These are phyloP conservation scores for Parauchenoglanis ngamensis DNA, from an alignment of 2,797 vertebrate species.

Conservation along the genomic window DNA sequence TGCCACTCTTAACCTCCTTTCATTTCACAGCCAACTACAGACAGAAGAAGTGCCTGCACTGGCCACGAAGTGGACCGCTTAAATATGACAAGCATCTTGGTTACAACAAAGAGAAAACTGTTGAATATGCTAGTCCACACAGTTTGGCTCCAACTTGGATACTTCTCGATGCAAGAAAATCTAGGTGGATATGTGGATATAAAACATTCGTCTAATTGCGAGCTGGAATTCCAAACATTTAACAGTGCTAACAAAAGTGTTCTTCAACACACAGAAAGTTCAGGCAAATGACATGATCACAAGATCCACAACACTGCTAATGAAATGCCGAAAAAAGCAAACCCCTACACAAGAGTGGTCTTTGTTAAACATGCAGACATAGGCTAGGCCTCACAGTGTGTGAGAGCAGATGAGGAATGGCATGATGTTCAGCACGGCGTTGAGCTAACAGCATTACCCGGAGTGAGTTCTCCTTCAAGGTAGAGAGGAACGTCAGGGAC, in stretches of 20 bases:
- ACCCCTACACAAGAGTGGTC: conserved; percentile 30
- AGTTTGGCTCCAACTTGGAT: background rate
- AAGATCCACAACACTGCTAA: conserved; percentile 5
- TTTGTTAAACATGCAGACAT: conserved; percentile 33
- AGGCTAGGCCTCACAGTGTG: conserved; percentile 13
- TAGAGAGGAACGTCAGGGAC: conserved; percentile 3
- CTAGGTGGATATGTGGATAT: background rate
- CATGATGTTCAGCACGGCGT: conserved; percentile 22
- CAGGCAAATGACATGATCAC: conserved; percentile 25
- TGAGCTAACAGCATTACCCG: conserved; percentile 46
- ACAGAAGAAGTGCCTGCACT: conserved; percentile 4
- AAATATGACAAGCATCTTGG: background rate
- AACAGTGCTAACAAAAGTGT: background rate
- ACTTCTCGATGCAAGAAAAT: background rate
- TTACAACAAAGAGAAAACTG: background rate
- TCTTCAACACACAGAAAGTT: background rate
- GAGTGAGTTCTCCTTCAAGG: conserved; percentile 30
- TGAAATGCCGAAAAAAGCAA: background rate
- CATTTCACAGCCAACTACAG: conserved; percentile 17
- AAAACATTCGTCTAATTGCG: background rate
- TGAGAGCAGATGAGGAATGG: conserved; percentile 35
- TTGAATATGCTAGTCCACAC: background rate
- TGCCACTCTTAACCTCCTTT: background rate
- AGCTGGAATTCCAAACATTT: background rate
- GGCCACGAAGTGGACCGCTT: background rate